These are phyloP conservation scores for Linnaemya vulpina DNA, from an alignment of 2,888 invertebrate species.

Conservation along the genomic window DNA sequence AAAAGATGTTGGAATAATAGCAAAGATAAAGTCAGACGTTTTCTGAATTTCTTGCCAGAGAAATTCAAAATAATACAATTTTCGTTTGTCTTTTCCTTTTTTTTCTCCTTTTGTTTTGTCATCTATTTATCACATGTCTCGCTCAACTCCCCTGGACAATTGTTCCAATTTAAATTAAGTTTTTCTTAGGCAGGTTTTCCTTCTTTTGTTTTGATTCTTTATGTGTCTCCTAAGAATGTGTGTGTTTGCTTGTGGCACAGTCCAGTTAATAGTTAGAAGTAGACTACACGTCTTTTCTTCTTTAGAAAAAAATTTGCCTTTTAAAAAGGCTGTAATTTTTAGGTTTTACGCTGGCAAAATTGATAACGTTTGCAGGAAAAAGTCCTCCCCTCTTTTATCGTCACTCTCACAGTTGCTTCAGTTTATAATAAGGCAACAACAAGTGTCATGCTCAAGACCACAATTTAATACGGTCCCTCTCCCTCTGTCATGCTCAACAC, in stretches of 20 bases:
- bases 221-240: conserved; percentile 21
- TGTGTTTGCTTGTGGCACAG: background rate
- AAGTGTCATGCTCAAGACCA: no score
- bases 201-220: background rate
- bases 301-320: no score
- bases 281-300: no score
- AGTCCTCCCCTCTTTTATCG: no score
- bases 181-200: conserved; percentile 12
- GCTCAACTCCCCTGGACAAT: conserved; percentile 44
- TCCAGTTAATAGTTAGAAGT: background rate
- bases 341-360: no score
- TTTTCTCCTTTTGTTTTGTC: conserved; percentile 29
- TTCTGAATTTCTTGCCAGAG: background rate
- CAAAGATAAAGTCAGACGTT: conserved; percentile 3
- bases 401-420: no score
- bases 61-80: conserved; percentile 4
- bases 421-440: no score
- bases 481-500: no score
- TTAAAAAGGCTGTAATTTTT: no score
- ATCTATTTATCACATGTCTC: conserved; percentile 36
- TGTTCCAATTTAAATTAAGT: conserved; percentile 65
- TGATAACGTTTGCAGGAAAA: no score
- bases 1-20: background rate
- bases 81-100: background rate
- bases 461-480: no score